Conservation (phyloP, 2,797 vertebrate species). For the Chanos chanos region DNA sequence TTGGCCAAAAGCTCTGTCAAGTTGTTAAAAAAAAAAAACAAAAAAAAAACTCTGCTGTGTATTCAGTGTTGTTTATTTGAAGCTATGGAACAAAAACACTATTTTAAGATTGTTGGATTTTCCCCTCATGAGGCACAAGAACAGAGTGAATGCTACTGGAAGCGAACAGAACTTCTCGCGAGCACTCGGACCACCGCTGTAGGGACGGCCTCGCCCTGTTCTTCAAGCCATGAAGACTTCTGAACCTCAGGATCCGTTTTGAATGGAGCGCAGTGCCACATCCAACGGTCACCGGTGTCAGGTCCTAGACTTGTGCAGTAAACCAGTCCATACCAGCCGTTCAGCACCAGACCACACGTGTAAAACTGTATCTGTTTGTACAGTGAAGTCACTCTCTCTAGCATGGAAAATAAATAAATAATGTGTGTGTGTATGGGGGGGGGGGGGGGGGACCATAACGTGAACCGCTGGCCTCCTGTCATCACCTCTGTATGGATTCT, state of each 20-base stretch:
- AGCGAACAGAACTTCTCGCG: conserved; percentile 20
- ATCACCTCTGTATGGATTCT: conserved; percentile 34
- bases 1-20: conserved; percentile 47
- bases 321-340: conserved; percentile 6
- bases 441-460: conserved; percentile 11
- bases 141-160: not conserved
- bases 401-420: conserved; percentile 49
- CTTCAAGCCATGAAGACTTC: conserved; percentile 33
- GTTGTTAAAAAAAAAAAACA: conserved; percentile 61
- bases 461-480: not conserved
- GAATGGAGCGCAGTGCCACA: conserved; percentile 28
- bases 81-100: conserved; percentile 14
- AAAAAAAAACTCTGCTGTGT: conserved; percentile 45
- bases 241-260: conserved; percentile 46
- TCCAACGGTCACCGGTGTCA: not conserved
- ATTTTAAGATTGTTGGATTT: not conserved
- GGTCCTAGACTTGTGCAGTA: no score
- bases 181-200: not conserved
- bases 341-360: conserved; percentile 13
- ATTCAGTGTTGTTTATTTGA: conserved; percentile 44
- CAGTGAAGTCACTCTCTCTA: conserved; percentile 41
- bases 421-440: no score
- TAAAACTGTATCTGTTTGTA: conserved; percentile 29
- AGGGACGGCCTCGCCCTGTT: conserved; percentile 22
- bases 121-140: not conserved